A percentile compares a stretch with the other conserved stretches of the same genome.
phyloP scores from a whole-genome alignment of 2,797 vertebrate genomes.

The Lepilemur septentrionalis region DNA sequence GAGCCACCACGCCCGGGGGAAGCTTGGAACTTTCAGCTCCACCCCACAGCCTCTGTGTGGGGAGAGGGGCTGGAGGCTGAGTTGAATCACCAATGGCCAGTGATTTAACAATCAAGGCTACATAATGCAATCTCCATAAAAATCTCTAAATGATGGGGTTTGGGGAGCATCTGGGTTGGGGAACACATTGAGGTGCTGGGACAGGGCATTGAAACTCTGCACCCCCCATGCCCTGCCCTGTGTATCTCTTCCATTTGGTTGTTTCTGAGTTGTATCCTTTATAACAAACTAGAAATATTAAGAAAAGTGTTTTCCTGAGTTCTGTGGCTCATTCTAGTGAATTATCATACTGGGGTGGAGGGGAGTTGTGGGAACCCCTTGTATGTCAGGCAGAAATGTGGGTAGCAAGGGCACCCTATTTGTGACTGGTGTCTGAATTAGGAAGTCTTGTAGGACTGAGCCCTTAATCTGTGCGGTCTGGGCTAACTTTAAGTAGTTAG shows the following conservation, averaged over 20 bases:
- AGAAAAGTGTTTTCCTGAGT: neutral
- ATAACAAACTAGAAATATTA: neutral
- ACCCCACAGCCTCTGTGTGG: neutral
- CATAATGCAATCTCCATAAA: neutral
- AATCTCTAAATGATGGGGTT: neutral
- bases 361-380: neutral
- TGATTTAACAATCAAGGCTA: neutral
- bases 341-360: neutral
- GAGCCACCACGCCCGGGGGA: neutral
- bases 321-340: neutral
- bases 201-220: neutral
- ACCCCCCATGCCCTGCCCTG: no score
- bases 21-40: neutral
- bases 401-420: neutral
- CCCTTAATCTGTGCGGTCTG: neutral
- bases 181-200: neutral
- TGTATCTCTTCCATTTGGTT: neutral
- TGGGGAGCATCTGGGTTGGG: neutral
- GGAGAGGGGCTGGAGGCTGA: neutral
- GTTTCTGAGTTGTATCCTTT: neutral
- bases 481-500: neutral
- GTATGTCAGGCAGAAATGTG: neutral
- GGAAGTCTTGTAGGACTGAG: neutral
- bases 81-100: neutral
- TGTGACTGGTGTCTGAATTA: neutral